Percentiles rank a stretch among this genome's conserved stretches.
phyloP scores from a whole-genome alignment of 2,797 vertebrate species.

The Pelochelys cantorii region DNA sequence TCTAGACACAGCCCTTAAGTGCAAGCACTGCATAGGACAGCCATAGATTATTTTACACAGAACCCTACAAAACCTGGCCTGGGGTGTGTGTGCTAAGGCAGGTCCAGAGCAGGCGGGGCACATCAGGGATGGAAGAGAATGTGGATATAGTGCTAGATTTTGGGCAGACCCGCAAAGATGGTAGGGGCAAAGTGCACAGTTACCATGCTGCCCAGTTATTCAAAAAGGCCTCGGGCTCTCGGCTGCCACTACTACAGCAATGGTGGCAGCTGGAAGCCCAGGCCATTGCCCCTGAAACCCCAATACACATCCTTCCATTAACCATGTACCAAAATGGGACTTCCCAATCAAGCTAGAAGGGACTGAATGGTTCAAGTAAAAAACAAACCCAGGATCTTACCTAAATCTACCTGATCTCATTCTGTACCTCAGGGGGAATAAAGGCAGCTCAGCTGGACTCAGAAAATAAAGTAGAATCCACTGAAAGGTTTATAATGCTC shows the following conservation, averaged over 20 bases:
- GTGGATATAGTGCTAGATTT: not conserved
- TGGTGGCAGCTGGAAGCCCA: too few relatives aligned
- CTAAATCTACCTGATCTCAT: not conserved
- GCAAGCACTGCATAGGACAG: not conserved
- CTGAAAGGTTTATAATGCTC: not conserved
- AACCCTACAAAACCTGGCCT: not conserved
- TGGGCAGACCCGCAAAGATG: not conserved
- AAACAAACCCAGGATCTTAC: not conserved
- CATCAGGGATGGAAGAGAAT: not conserved
- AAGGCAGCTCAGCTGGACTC: not conserved
- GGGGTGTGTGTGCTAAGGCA: not conserved
- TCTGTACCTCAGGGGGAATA: not conserved
- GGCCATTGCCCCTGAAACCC: not conserved
- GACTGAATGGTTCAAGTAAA: not conserved
- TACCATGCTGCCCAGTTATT: not conserved
- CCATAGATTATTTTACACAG: not conserved
- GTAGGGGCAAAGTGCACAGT: too few relatives aligned
- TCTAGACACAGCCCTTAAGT: too few relatives aligned
- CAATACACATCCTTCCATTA: not conserved
- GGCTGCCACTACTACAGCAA: too few relatives aligned
- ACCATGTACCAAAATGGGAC: not conserved
- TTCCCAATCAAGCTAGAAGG: not conserved
- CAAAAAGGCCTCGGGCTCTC: fast-evolving
- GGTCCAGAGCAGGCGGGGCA: not conserved
- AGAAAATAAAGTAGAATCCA: not conserved